A percentile compares a stretch with the other conserved stretches of the same genome.
Conservation (phyloP, 2,888 invertebrate genomes). For the Pristionchus exspectatus region DNA sequence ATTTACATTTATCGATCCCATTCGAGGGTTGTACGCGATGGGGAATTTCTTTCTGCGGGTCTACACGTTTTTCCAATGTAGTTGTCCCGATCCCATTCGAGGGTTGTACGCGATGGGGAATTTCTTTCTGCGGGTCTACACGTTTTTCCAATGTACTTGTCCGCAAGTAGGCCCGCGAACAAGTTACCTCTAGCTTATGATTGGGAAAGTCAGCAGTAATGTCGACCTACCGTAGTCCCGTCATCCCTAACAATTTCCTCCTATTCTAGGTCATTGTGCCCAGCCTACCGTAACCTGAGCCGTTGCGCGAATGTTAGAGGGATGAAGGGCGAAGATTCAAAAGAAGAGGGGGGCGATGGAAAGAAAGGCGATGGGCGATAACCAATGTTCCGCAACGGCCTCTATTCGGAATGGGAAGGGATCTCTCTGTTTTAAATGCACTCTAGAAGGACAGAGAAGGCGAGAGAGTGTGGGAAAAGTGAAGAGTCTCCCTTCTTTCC, state of each 20-base stretch:
- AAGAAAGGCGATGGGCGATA: neutral
- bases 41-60: no score
- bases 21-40: neutral
- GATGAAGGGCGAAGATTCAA: neutral
- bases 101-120: neutral
- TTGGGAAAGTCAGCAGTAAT: neutral
- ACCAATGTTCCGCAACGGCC: constrained; percentile 42
- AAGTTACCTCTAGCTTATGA: neutral
- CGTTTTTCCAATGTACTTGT: no score
- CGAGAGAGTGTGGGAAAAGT: no score
- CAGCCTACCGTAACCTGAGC: constrained; percentile 20
- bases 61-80: no score
- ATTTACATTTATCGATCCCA: neutral
- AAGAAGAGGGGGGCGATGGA: constrained; percentile 3
- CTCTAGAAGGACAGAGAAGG: no score
- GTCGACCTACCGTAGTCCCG: neutral
- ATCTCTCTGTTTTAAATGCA: neutral
- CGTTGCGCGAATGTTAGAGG: constrained; percentile 41
- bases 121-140: no score
- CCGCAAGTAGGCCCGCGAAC: neutral
- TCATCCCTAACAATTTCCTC: neutral
- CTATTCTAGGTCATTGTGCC: neutral
- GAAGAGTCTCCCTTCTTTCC: no score
- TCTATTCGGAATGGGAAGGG: neutral
- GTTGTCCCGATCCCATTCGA: neutral